A percentile compares a stretch with the other conserved stretches of the same genome.
Evolutionary conservation across 2,797 vertebrate species (phyloP).

Genomic region (Notolabrus celidotus): DNA sequence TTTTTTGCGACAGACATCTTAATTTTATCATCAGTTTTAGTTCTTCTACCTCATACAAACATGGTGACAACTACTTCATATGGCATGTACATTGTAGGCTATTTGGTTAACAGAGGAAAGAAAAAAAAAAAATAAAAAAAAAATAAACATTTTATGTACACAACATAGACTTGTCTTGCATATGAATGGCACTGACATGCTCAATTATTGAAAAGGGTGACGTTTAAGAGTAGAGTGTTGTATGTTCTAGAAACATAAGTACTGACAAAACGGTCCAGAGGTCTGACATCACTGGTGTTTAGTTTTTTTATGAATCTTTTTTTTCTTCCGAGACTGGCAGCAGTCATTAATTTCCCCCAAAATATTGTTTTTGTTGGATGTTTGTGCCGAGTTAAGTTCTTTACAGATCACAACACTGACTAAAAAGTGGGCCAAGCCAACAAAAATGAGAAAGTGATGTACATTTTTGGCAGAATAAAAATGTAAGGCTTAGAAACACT

Average conservation of each 20-base stretch:
- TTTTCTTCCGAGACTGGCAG: neutral
- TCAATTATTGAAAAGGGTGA: slow-evolving; percentile 37
- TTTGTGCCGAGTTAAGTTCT: slow-evolving; percentile 8
- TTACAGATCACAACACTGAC: slow-evolving; percentile 9
- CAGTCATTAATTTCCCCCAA: too few species aligned
- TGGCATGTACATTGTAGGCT: slow-evolving; percentile 74
- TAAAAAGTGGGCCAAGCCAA: slow-evolving; percentile 15
- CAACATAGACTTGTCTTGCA: slow-evolving; percentile 65
- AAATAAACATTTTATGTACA: too few species aligned
- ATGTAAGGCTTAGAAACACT: slow-evolving; percentile 65
- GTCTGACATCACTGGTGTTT: slow-evolving; percentile 38
- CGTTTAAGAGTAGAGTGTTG: slow-evolving; percentile 27
- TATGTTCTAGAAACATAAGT: slow-evolving; percentile 28
- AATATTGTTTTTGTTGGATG: neutral
- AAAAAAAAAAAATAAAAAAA: slow-evolving; percentile 63
- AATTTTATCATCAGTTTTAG: slow-evolving; percentile 72
- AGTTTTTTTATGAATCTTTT: neutral
- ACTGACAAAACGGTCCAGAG: slow-evolving; percentile 35
- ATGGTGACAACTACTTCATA: slow-evolving; percentile 84
- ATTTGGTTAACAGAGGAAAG: slow-evolving; percentile 81
- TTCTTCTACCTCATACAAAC: slow-evolving; percentile 79
- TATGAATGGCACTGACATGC: slow-evolving; percentile 59
- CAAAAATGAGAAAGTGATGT: slow-evolving; percentile 36
- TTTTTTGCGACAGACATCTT: slow-evolving; percentile 63
- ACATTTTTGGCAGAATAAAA: slow-evolving; percentile 50